Evolutionary conservation across 2,797 vertebrate species (phyloP), one percentile per base, ranked within the genome.

Genomic region (Arctocebus calabarensis): DNA sequence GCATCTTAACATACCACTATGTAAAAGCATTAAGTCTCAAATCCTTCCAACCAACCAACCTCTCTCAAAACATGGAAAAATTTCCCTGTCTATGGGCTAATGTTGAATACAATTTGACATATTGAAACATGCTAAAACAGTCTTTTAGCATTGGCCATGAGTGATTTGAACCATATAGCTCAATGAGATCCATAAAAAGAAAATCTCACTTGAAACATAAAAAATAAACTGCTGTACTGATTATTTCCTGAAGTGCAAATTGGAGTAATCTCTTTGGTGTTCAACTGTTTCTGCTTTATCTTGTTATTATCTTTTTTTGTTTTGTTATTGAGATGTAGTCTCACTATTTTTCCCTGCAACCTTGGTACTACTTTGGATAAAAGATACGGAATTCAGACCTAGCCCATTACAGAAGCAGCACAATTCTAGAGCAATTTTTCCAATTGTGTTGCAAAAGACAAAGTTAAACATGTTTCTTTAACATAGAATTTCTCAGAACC

Each of bases 61-160:
- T 93, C 68, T 94, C 48, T 95, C 90, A 96, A 94, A 91, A 92
- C 37, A 88, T 32, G 74, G n/a, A 95, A 85, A 77, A 74, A 83
- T n/a, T 84, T 71, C 22, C 84, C 52, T 48, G 62, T 85, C 52
- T 52, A 92, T 93, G 90, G 55, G 66, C 66, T 96, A 91, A 74
- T 64, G n/a, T 5, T 6, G 19, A 96, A 59, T 90, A 94, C 25
- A 94, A 57, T 45, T 86, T 83, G 84, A 87, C 73, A 90, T 96
- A 85, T 59, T 93, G 84, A 93, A 90, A 94, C 32, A 20, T 89
- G 55, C 68, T 96, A 84, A 89, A 95, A 71, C 12, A 81, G 16
- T 95, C 8, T 90, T 68, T 87, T 90, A 83, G 52, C 37, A 84
- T 92, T 84, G 95, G n/a, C 61, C 45, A 29, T 83, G 62, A 93